A percentile compares a stretch with the other conserved stretches of the same genome.
Evolutionary conservation across 2,888 invertebrate genomes (phyloP).

Genomic region (Hydroisotoma schaefferi): DNA sequence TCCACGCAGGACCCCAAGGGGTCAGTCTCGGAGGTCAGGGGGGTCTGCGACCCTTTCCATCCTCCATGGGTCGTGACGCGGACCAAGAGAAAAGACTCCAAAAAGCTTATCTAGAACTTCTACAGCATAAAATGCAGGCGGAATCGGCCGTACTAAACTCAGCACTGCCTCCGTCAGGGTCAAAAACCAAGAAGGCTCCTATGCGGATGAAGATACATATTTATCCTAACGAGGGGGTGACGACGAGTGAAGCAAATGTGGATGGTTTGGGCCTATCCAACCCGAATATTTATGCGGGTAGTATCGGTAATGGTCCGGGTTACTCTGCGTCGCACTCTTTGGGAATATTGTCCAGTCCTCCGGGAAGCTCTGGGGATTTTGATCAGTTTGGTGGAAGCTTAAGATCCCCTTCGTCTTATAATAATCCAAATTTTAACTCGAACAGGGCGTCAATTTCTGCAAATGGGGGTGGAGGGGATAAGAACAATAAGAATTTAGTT

Average conservation of each 20-base stretch:
- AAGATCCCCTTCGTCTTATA: constrained; percentile 1
- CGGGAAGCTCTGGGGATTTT: constrained; percentile 7
- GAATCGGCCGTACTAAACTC: not conserved
- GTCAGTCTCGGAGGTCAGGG: constrained; percentile 47
- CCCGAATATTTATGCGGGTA: not conserved
- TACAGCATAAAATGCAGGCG: constrained; percentile 39
- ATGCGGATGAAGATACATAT: constrained; percentile 49
- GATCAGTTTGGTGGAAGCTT: constrained; percentile 18
- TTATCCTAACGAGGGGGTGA: constrained; percentile 44
- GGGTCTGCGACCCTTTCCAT: constrained; percentile 12
- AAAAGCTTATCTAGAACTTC: constrained; percentile 46
- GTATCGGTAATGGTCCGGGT: not conserved
- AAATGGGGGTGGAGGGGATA: too few relatives aligned
- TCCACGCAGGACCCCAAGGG: constrained; percentile 39
- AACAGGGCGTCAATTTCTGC: not conserved
- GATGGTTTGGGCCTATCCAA: constrained; percentile 15
- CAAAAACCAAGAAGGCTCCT: constrained; percentile 31
- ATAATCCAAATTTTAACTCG: not conserved
- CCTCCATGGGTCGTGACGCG: not conserved
- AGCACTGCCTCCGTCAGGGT: not conserved
- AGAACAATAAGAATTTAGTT: constrained; percentile 38
- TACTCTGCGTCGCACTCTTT: not conserved
- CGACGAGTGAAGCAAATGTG: constrained; percentile 9
- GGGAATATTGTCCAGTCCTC: not conserved
- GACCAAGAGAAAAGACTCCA: constrained; percentile 30